Percentiles rank a stretch among this genome's conserved stretches.
phyloP scores from a whole-genome alignment of 2,888 invertebrate genomes.

The Geotrupes spiniger region DNA sequence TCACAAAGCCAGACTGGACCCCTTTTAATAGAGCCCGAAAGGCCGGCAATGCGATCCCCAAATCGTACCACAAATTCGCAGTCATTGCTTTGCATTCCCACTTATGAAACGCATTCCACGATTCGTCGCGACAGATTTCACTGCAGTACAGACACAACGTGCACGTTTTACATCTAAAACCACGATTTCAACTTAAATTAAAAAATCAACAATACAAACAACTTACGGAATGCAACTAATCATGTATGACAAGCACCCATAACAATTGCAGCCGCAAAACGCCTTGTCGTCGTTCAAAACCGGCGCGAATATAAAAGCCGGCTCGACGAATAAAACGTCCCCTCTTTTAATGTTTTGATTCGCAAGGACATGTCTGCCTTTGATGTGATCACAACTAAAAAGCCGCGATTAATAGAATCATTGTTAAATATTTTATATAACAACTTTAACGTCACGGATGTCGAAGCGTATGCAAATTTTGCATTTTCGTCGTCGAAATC shows the following conservation, averaged over 20 bases:
- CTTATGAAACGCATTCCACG: constrained; percentile 59
- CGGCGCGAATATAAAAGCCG: constrained; percentile 75
- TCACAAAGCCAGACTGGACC: constrained; percentile 41
- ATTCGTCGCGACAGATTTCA: constrained; percentile 58
- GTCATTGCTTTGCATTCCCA: constrained; percentile 71
- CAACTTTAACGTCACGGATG: constrained; percentile 52
- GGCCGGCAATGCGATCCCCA: constrained; percentile 80
- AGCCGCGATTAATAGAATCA: not conserved
- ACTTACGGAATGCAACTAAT: constrained; percentile 50
- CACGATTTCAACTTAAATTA: constrained; percentile 17
- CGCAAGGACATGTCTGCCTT: constrained; percentile 67
- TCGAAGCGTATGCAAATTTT: constrained; percentile 56
- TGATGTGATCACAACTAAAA: constrained; percentile 53
- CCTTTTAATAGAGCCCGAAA: constrained; percentile 63
- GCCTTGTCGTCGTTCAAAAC: constrained; percentile 55
- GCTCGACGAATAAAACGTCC: constrained; percentile 75
- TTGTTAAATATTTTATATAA: constrained; percentile 11
- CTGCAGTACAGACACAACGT: constrained; percentile 68
- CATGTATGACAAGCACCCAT: constrained; percentile 65
- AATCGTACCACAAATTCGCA: constrained; percentile 61
- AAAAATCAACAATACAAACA: constrained; percentile 11
- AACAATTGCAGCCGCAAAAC: constrained; percentile 59
- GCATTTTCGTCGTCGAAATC: constrained; percentile 53
- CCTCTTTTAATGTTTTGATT: constrained; percentile 59
- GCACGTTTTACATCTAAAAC: constrained; percentile 64